Conservation (phyloP, 2,797 vertebrate genomes). For the Hephaestus fuliginosus region DNA sequence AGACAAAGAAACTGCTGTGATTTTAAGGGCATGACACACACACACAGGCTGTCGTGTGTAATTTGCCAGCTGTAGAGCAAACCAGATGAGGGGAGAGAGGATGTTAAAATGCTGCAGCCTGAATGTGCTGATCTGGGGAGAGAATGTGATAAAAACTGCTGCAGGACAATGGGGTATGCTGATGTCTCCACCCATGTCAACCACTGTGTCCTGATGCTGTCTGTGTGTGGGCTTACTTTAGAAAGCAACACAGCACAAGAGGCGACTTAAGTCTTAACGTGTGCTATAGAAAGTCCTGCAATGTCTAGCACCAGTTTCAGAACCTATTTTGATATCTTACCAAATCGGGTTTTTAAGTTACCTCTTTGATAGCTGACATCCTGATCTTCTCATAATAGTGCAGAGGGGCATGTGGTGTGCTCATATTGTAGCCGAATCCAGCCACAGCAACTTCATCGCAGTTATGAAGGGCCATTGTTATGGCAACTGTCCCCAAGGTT, state of each 20-base stretch:
- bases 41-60: background rate
- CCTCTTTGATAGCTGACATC: slow-evolving; percentile 97
- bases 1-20: background rate
- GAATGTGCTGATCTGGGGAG: background rate
- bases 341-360: slow-evolving; percentile 50
- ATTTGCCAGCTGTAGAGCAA: background rate
- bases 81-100: background rate
- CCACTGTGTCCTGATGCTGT: background rate
- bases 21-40: background rate
- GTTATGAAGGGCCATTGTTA: slow-evolving; percentile 97
- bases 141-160: background rate
- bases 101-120: background rate
- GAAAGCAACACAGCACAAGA: too few species aligned
- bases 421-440: slow-evolving; percentile 96
- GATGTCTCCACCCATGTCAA: background rate
- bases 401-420: slow-evolving; percentile 89
- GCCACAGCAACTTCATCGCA: slow-evolving; percentile 96
- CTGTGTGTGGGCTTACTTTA: background rate
- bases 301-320: background rate
- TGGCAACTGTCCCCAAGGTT: slow-evolving; percentile 94
- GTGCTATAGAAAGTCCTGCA: background rate
- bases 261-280: background rate
- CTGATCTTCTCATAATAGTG: slow-evolving; percentile 95
- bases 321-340: background rate
- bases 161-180: background rate